phyloP scores from a whole-genome alignment of 1,140 invertebrate genomes.

The Cecropterus lyciades region DNA sequence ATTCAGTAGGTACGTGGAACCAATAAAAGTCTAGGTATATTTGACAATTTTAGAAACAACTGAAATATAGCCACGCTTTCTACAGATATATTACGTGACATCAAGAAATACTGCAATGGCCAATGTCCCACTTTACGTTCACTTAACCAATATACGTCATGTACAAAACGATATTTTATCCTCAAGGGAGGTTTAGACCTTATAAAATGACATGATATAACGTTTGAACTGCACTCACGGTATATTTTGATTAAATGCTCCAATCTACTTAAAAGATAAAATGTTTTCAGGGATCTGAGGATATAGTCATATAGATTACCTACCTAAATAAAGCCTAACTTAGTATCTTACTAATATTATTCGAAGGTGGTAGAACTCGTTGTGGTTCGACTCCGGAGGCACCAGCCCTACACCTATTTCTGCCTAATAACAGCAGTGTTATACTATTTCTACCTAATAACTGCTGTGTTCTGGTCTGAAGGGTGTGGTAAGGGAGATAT shows the following conservation, averaged over 20 bases:
- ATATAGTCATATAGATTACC: background rate
- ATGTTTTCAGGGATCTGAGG: background rate
- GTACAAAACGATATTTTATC: conserved; percentile 30
- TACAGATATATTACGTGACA: conserved; percentile 24
- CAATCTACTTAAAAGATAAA: conserved; percentile 17
- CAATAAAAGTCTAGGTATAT: background rate
- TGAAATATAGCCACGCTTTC: conserved; percentile 10
- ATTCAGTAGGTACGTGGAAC: background rate
- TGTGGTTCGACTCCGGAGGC: too few species aligned
- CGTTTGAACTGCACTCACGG: conserved; percentile 31
- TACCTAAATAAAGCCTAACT: too few species aligned
- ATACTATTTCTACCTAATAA: too few species aligned
- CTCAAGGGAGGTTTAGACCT: conserved; percentile 33
- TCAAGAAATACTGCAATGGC: conserved; percentile 36
- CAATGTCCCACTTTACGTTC: conserved; percentile 35
- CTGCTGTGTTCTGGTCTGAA: too few species aligned
- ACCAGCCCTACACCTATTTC: too few species aligned
- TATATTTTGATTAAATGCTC: conserved; percentile 30
- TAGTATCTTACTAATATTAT: too few species aligned
- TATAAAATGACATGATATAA: conserved; percentile 29
- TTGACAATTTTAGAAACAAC: conserved; percentile 1
- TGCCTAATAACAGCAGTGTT: too few species aligned
- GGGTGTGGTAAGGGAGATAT: too few species aligned
- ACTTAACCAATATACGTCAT: conserved; percentile 37
- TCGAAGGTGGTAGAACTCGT: too few species aligned